Base-by-base conservation (phyloP, 2,888 invertebrate species). In the Rotaria macrura region DNA sequence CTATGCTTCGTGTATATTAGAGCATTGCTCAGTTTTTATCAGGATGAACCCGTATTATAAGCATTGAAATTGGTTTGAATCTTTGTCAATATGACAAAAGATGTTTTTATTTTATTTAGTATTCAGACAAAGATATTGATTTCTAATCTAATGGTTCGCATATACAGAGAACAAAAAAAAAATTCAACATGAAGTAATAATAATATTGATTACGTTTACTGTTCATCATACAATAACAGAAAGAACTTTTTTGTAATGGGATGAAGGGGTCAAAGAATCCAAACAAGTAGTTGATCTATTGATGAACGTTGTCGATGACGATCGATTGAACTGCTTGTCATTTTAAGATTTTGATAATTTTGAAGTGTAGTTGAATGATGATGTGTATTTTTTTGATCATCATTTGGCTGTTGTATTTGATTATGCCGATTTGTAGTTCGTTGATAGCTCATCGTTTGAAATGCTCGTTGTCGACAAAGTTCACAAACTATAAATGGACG, bases 401-500 rank as follows among this genome's bases (percentile, higher is more conserved):
- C 23, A 12, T 40, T 79, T n/a, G 43, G 3, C 5, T 25, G 43
- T 40, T 79, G 9, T 1, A 43, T n/a, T 12, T 10, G 9, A 79
- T 14, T 79, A 25, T 25, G 5, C 14, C 25, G 43, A 2, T 1
- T 25, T 43, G 43, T 79, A 25, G 43, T 40, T 29, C 29, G 14
- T 29, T 65, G 29, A 17, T 29, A 34, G 38, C 38, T 34, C 38
- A 43, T 5, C 4, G 79, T n/a, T 43, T 43, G 40, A 79, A 79
- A 79, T 79, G 79, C 79, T 14, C 12, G 40, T 79, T 43, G 79
- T n/a, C 43, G 79, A 79, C 79, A 79, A 5, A 79, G n/a, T 79
- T 79, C 43, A 43, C 79, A 79, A 5, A 43, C 79, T 7, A 79
- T 79, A 79, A 79, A 79, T 25, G 79, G 79, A 43, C 79, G 79